A percentile compares a stretch with the other conserved stretches of the same genome.
Evolutionary conservation across 1,140 invertebrate species (phyloP).

Genomic region (Drosophila pruinosa): DNA sequence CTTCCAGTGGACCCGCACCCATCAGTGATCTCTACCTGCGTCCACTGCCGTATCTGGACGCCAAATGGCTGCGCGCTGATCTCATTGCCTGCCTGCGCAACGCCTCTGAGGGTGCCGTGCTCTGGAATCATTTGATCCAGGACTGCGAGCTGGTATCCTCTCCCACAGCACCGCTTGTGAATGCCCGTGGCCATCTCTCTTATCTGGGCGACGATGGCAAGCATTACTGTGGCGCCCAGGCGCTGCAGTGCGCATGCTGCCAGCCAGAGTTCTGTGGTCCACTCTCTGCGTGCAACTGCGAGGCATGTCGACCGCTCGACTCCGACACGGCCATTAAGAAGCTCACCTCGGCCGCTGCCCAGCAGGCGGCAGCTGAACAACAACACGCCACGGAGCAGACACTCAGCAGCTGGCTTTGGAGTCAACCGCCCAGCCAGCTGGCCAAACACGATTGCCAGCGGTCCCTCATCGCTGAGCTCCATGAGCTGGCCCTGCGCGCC

Average conservation of each 20-base stretch:
- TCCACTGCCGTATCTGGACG: constrained; percentile 73
- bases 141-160: constrained; percentile 80
- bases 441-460: constrained; percentile 72
- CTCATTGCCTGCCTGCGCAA: constrained; percentile 76
- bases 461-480: constrained; percentile 67
- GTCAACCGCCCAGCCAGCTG: constrained; percentile 61
- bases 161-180: constrained; percentile 55
- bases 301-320: constrained; percentile 70
- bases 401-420: constrained; percentile 77
- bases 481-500: constrained; percentile 70
- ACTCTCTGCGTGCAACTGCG: constrained; percentile 78
- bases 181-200: constrained; percentile 70
- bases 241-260: constrained; percentile 75
- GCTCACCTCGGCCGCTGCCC: constrained; percentile 60
- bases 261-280: constrained; percentile 77
- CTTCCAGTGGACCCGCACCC: not conserved
- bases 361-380: constrained; percentile 51
- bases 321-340: constrained; percentile 78
- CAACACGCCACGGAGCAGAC: constrained; percentile 67
- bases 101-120: constrained; percentile 60
- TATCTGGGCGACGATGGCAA: constrained; percentile 81
- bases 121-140: constrained; percentile 81
- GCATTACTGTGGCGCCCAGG: constrained; percentile 78
- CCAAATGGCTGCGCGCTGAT: constrained; percentile 82
- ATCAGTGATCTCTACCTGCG: constrained; percentile 71